Base-by-base conservation (phyloP, 2,113 vertebrate genomes). In the Callopanchax toddi region DNA sequence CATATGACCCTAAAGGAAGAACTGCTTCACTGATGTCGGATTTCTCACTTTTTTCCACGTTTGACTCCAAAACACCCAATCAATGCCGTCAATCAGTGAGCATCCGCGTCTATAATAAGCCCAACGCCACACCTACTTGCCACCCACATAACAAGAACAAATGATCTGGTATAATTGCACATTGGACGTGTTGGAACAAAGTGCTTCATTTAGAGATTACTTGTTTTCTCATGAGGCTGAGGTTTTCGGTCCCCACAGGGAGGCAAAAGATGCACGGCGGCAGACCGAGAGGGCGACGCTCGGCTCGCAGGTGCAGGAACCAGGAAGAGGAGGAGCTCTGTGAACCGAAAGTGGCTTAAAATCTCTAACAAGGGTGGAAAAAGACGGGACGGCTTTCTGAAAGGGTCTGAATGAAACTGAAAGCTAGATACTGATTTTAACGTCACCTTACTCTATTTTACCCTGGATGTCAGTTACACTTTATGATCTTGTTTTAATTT, bases 41-140 rank as follows among this genome's bases (percentile, higher is more conserved):
- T 40, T 17, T 40, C 15, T 15, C 60, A 34, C 40, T n/a, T n/a
- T n/a, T n/a, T n/a, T n/a, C n/a, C n/a, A n/a, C n/a, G n/a, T n/a
- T n/a, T n/a, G n/a, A 60, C 75, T 70, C 70, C 65, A 67, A 45
- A 63, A 67, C 73, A 86, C 79, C 81, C 78, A 68, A 59, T 55
- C 69, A 63, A 13, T 86, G 60, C 63, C 78, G 78, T 67, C 67
- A 68, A 67, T 70, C 56, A 56, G 57, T 42, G 63, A 77, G 63
- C 73, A 75, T 71, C 77, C 51, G 79, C 51, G 81, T 84, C 83
- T 89, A 83, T 86, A 89, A 89, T 89, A 88, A 90, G 79, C 63
- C 64, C 36, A 69, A 42, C 11, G 54, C 74, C 82, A 86, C 85
- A 76, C 85, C 86, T 78, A 67, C 80, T 82, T 76, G 71, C 84